These are phyloP conservation scores for Prunella fulvescens DNA, from an alignment of 2,113 vertebrate species.

Conservation along the genomic window DNA sequence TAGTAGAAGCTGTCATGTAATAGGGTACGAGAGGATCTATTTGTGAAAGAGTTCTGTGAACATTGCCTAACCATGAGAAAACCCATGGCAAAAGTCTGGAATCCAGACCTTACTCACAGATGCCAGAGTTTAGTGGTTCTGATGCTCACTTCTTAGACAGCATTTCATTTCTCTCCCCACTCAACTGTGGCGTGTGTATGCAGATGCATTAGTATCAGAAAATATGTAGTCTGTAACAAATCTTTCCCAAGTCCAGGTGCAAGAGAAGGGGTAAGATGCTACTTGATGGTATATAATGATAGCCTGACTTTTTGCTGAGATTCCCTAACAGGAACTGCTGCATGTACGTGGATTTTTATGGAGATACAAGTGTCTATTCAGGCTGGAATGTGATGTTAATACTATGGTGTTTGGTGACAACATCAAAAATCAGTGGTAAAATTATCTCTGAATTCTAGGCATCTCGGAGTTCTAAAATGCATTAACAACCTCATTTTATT, in stretches of 20 bases:
- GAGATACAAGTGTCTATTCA: background rate
- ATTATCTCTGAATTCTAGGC: background rate
- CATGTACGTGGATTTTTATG: rapidly evolving
- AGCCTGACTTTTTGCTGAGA: background rate
- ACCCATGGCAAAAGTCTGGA: background rate
- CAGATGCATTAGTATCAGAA: background rate
- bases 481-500: background rate
- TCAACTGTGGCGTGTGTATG: rapidly evolving
- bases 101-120: background rate
- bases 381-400: background rate
- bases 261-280: background rate
- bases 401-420: background rate
- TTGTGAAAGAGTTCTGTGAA: background rate
- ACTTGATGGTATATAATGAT: background rate
- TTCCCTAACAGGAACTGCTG: background rate
- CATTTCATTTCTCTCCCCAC: background rate
- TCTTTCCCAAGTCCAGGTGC: background rate
- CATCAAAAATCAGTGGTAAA: background rate
- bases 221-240: background rate
- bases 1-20: background rate
- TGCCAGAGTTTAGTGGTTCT: background rate
- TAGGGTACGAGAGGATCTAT: rapidly evolving
- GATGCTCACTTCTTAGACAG: background rate
- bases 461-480: background rate
- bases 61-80: background rate